Evolutionary conservation across 2,888 invertebrate species (phyloP).

Genomic region (Archaeoteleia sp.): DNA sequence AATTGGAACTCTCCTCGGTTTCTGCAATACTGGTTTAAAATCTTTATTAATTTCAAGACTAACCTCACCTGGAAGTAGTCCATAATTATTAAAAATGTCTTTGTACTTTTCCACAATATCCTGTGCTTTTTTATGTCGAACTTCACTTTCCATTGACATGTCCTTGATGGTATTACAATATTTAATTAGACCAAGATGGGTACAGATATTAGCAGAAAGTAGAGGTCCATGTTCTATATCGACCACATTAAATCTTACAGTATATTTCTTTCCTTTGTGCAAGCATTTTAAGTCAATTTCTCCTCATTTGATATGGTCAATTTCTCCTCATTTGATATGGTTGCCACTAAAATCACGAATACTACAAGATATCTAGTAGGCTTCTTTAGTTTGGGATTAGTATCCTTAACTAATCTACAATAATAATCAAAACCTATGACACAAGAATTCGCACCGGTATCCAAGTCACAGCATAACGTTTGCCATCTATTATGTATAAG

Average conservation of each 20-base stretch:
- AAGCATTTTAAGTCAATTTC: constrained; percentile 2
- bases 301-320: constrained; percentile 10
- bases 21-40: constrained; percentile 4
- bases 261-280: not conserved
- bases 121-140: not conserved
- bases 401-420: not conserved
- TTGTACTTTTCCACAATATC: not conserved
- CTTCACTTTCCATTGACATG: not conserved
- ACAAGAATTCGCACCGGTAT: constrained; percentile 12
- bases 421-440: constrained; percentile 7
- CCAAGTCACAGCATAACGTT: constrained; percentile 11
- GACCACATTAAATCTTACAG: constrained; percentile 4
- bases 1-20: constrained; percentile 2
- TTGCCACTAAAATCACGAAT: too few relatives aligned
- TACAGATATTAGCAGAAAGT: constrained; percentile 11
- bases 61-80: constrained; percentile 2
- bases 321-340: too few relatives aligned
- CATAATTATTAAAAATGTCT: constrained; percentile 1
- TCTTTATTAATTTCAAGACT: not conserved
- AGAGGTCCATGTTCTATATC: constrained; percentile 15
- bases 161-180: constrained; percentile 1
- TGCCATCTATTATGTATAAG: not conserved
- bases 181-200: constrained; percentile 5
- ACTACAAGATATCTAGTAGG: not conserved
- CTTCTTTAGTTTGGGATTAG: not conserved